Conservation (phyloP, 2,797 vertebrate genomes). For the Notolepis coatsorum region DNA sequence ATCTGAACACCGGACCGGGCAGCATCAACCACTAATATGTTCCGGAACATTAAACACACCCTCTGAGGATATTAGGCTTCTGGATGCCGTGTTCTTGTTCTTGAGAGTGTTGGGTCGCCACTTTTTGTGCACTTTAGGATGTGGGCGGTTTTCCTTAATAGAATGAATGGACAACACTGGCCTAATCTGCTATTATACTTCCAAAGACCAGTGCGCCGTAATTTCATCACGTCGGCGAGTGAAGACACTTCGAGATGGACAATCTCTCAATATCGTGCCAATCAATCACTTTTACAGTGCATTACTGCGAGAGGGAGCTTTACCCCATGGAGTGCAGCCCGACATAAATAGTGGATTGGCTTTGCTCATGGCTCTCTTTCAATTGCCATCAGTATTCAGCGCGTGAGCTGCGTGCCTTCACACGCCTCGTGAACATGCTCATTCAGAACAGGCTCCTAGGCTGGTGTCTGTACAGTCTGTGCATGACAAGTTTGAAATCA, state of each 20-base stretch:
- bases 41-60: slow-evolving; percentile 59
- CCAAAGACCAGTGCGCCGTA: slow-evolving; percentile 69
- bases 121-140: slow-evolving; percentile 56
- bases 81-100: slow-evolving; percentile 33
- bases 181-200: slow-evolving; percentile 73
- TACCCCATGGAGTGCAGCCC: slow-evolving; percentile 57
- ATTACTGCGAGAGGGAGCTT: slow-evolving; percentile 73
- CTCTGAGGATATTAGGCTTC: slow-evolving; percentile 42
- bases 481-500: no score
- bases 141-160: slow-evolving; percentile 57
- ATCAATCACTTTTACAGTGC: slow-evolving; percentile 82
- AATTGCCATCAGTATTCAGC: slow-evolving; percentile 70
- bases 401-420: slow-evolving; percentile 51
- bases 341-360: slow-evolving; percentile 78
- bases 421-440: slow-evolving; percentile 57
- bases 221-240: slow-evolving; percentile 74
- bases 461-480: no score
- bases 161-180: slow-evolving; percentile 61
- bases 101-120: slow-evolving; percentile 29
- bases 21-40: slow-evolving; percentile 53
- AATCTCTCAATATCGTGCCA: slow-evolving; percentile 72
- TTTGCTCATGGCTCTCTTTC: slow-evolving; percentile 67
- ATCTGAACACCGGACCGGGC: slow-evolving; percentile 46
- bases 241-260: slow-evolving; percentile 67
- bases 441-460: slow-evolving; percentile 42